phyloP scores from a whole-genome alignment of 1,140 invertebrate species.

The Zaprionus africanus region DNA sequence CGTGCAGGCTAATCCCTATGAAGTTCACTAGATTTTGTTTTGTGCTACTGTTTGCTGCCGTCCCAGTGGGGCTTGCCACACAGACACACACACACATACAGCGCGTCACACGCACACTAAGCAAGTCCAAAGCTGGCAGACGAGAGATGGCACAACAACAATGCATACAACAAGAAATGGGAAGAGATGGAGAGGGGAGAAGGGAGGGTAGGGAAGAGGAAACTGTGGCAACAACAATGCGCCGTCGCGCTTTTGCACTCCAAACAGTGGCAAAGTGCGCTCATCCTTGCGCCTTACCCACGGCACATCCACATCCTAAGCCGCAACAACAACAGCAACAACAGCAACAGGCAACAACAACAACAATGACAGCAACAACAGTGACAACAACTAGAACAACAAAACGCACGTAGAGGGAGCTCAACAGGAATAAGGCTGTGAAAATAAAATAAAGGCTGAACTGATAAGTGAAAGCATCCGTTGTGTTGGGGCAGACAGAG shows the following conservation, averaged over 20 bases:
- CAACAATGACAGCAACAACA: constrained; percentile 22
- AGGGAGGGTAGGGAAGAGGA: background rate
- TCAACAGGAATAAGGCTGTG: constrained; percentile 70
- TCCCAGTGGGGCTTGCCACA: constrained; percentile 58
- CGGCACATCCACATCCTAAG: constrained; percentile 52
- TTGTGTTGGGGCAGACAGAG: background rate
- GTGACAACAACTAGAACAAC: constrained; percentile 36
- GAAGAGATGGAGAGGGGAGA: background rate
- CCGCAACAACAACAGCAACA: constrained; percentile 39
- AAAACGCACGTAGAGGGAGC: constrained; percentile 48
- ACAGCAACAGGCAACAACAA: constrained; percentile 21
- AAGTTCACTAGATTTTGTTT: constrained; percentile 84
- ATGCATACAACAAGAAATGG: constrained; percentile 33
- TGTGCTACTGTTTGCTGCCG: constrained; percentile 71
- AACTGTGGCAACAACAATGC: constrained; percentile 65
- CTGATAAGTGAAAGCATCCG: constrained; percentile 67
- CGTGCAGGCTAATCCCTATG: constrained; percentile 84
- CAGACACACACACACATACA: constrained; percentile 28
- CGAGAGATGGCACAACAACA: constrained; percentile 71
- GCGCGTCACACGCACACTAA: constrained; percentile 24
- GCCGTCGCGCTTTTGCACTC: constrained; percentile 72
- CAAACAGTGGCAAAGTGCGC: constrained; percentile 69
- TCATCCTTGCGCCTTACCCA: constrained; percentile 60
- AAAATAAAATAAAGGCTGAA: constrained; percentile 78
- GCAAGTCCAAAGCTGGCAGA: constrained; percentile 74